Conservation (phyloP, 92 coral and sea anemone genomes). For the Galaxea fascicularis region DNA sequence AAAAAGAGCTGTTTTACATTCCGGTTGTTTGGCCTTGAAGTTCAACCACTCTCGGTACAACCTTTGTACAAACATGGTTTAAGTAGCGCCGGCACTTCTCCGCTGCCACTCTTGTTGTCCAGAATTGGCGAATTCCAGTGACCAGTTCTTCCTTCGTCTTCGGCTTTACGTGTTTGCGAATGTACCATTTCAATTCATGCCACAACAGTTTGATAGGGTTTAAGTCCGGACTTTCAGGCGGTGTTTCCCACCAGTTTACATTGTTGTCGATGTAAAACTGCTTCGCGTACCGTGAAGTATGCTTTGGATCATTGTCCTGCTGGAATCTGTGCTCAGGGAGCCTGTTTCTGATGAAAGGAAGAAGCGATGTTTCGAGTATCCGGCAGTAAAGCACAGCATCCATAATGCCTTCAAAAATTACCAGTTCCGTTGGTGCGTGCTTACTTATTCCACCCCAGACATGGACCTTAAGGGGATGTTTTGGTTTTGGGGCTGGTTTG, state of each 20-base stretch:
- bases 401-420: too few species aligned
- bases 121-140: slow-evolving; percentile 39
- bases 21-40: slow-evolving; percentile 48
- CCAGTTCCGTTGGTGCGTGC: slow-evolving; percentile 31
- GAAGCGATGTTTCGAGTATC: slow-evolving; percentile 12
- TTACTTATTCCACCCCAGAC: slow-evolving; percentile 32
- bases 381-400: slow-evolving; percentile 7
- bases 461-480: slow-evolving; percentile 46
- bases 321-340: slow-evolving; percentile 41
- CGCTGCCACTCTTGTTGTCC: slow-evolving; percentile 39
- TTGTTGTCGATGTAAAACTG: slow-evolving; percentile 33
- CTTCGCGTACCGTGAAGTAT: slow-evolving; percentile 14
- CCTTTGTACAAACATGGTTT: slow-evolving; percentile 42
- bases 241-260: slow-evolving; percentile 54
- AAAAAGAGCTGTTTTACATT: slow-evolving; percentile 39
- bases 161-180: slow-evolving; percentile 51
- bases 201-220: slow-evolving; percentile 51
- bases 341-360: slow-evolving; percentile 26
- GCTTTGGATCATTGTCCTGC: slow-evolving; percentile 55
- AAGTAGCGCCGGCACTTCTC: slow-evolving; percentile 52
- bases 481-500: slow-evolving; percentile 36
- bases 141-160: slow-evolving; percentile 47
- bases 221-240: too few species aligned
- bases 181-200: slow-evolving; percentile 48
- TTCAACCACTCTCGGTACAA: slow-evolving; percentile 43